Conservation (phyloP, 2,797 vertebrate species). For the Gila robusta region DNA sequence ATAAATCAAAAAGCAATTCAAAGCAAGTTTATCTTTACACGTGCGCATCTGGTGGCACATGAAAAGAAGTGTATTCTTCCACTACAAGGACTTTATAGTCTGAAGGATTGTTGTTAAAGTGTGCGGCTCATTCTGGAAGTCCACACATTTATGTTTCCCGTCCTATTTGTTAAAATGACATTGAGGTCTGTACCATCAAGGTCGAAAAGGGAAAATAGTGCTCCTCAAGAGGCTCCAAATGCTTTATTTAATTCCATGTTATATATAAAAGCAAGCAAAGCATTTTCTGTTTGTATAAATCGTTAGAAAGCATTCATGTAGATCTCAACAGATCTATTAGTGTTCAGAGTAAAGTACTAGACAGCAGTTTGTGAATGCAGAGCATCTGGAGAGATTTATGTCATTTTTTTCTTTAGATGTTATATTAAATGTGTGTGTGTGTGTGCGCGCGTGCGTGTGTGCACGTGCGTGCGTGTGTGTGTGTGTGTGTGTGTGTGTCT, state of each 20-base stretch:
- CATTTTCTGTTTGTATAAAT: neutral
- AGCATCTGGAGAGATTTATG: neutral
- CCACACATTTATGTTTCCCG: neutral
- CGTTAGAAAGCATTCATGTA: neutral
- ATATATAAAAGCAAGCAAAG: conserved; percentile 9
- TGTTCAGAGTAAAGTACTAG: neutral
- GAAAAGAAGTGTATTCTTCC: neutral
- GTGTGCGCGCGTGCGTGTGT: neutral
- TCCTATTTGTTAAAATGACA: neutral
- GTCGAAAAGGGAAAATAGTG: conserved; percentile 12
- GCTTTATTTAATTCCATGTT: conserved; percentile 26
- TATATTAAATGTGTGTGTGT: neutral
- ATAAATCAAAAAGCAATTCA: neutral
- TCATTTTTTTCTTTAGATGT: neutral
- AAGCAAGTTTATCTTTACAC: neutral
- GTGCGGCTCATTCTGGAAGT: neutral
- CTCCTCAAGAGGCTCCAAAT: conserved; percentile 7
- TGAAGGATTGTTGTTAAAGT: conserved; percentile 2
- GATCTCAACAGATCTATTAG: neutral
- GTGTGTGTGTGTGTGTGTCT: too few relatives aligned
- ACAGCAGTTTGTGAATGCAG: neutral
- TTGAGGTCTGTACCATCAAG: conserved; percentile 26
- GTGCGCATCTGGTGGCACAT: neutral
- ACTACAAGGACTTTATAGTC: neutral
- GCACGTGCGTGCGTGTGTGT: too few relatives aligned